phyloP scores from a whole-genome alignment of 2,113 vertebrate genomes.

The Gorsachius goisagi region DNA sequence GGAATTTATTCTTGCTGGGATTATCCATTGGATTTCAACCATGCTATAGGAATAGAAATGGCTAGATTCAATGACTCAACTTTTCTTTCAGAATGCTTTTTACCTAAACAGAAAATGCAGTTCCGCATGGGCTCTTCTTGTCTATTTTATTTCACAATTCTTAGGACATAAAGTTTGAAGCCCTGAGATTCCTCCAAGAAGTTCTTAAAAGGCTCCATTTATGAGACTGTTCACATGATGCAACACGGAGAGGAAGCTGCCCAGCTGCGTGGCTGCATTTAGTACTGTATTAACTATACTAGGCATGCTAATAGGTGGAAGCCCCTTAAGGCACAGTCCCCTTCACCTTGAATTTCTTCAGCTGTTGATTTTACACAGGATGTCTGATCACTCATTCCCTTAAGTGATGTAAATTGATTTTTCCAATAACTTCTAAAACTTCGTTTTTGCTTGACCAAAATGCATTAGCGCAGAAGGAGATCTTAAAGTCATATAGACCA shows the following conservation, averaged over 20 bases:
- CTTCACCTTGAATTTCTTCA: not conserved
- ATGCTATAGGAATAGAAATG: not conserved
- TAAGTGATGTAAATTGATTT: not conserved
- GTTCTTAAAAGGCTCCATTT: conserved; percentile 8
- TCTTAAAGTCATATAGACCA: not conserved
- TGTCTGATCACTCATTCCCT: not conserved
- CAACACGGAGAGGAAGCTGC: not conserved
- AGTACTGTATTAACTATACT: not conserved
- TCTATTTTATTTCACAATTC: not conserved
- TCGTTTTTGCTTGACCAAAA: not conserved
- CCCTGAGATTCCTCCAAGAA: not conserved
- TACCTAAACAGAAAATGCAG: not conserved
- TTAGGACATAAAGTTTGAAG: not conserved
- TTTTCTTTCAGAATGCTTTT: not conserved
- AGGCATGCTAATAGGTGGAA: not conserved
- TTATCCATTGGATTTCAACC: not conserved
- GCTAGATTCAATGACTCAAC: not conserved
- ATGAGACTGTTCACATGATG: not conserved
- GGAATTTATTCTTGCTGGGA: not conserved
- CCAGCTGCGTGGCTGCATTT: not conserved
- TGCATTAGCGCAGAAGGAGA: not conserved
- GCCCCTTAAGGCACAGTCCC: not conserved
- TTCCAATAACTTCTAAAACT: not conserved
- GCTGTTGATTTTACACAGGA: not conserved
- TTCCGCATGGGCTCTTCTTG: not conserved